These are phyloP conservation scores for Tetragonula clypearis DNA, from an alignment of 1,140 invertebrate genomes.

Conservation along the genomic window DNA sequence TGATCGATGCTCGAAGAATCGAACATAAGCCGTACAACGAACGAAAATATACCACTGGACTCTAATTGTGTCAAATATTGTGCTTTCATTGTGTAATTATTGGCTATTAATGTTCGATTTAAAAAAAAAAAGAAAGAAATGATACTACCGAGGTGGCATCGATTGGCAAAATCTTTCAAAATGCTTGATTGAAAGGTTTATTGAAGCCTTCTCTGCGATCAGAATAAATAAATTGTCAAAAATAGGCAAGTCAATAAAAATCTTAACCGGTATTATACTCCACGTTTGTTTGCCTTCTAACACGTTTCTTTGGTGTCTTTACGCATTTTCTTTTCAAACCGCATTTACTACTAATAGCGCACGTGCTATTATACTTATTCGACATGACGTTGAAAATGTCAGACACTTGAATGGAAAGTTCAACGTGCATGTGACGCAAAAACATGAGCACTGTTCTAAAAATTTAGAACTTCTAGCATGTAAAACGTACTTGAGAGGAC, in stretches of 20 bases:
- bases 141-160: not conserved
- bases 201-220: not conserved
- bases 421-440: not conserved
- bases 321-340: not conserved
- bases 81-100: not conserved
- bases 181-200: not conserved
- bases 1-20: not conserved
- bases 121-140: too few species aligned
- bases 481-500: not conserved
- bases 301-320: not conserved
- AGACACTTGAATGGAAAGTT: not conserved
- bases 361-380: not conserved
- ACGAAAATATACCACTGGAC: not conserved
- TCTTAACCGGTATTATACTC: not conserved
- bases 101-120: not conserved
- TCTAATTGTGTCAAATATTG: slow-evolving; percentile 19
- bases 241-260: not conserved
- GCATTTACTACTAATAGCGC: too few species aligned
- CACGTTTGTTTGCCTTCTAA: not conserved
- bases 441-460: not conserved
- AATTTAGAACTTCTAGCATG: not conserved
- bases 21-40: not conserved
- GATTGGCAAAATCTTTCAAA: not conserved
- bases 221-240: not conserved
- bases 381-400: not conserved